A percentile compares a stretch with the other conserved stretches of the same genome.
Conservation (phyloP, 2,888 invertebrate species). For the Hedya salicella region DNA sequence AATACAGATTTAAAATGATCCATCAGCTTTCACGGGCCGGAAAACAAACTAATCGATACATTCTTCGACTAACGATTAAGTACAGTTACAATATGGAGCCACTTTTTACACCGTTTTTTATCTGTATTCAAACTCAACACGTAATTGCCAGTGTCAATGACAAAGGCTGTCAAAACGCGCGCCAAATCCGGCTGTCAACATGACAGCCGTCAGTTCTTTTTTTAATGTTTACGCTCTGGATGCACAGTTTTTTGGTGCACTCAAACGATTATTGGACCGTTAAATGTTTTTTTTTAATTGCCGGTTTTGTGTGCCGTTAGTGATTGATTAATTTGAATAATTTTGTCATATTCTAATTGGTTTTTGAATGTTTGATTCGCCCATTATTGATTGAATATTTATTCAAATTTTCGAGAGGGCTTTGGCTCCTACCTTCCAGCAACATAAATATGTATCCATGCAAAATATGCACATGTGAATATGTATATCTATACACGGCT, state of each 20-base stretch:
- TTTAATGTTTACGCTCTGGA: constrained; percentile 19
- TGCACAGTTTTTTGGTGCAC: constrained; percentile 45
- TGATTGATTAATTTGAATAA: constrained; percentile 17
- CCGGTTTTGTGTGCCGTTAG: constrained; percentile 11
- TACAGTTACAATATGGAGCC: constrained; percentile 36
- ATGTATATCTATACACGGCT: too few species aligned
- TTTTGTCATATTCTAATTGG: neutral
- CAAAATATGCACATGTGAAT: too few species aligned
- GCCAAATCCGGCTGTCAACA: constrained; percentile 58
- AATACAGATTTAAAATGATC: neutral
- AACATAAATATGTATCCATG: too few species aligned
- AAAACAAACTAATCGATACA: constrained; percentile 13
- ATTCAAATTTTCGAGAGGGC: too few species aligned
- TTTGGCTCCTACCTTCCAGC: too few species aligned
- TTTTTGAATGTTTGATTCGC: neutral
- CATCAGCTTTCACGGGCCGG: neutral
- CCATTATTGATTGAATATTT: too few species aligned
- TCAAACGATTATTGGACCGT: constrained; percentile 36
- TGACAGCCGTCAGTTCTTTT: constrained; percentile 64
- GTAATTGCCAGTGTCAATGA: constrained; percentile 60
- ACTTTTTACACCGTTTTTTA: constrained; percentile 38
- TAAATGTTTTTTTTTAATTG: constrained; percentile 30
- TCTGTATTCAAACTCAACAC: constrained; percentile 37
- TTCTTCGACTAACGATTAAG: constrained; percentile 5
- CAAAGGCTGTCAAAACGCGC: constrained; percentile 61